phyloP scores from a whole-genome alignment of 2,797 vertebrate genomes.

The Ispidina picta region DNA sequence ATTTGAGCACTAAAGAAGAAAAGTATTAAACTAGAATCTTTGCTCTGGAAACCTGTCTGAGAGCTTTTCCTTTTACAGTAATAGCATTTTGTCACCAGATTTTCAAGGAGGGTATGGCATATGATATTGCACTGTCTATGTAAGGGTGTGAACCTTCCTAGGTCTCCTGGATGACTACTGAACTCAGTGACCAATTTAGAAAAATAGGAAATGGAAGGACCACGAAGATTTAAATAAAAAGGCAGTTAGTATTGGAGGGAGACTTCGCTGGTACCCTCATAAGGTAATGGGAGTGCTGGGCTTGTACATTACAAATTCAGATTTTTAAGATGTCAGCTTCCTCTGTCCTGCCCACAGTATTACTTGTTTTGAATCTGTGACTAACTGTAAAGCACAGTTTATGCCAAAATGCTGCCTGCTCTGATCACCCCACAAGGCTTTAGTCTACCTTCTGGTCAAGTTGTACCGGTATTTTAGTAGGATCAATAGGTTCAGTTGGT shows the following conservation, averaged over 20 bases:
- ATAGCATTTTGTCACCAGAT: not conserved
- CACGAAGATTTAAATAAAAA: not conserved
- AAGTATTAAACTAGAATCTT: not conserved
- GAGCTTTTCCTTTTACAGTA: not conserved
- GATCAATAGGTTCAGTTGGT: not conserved
- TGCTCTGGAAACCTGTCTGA: not conserved
- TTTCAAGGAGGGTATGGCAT: not conserved
- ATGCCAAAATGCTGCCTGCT: not conserved
- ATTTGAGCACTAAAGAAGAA: not conserved
- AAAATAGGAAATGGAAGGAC: not conserved
- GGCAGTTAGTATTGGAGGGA: not conserved
- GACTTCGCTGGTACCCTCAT: not conserved
- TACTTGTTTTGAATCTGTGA: not conserved
- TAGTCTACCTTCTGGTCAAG: not conserved
- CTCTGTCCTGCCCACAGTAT: not conserved
- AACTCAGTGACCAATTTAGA: not conserved
- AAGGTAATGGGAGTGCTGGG: accelerated
- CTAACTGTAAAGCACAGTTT: not conserved
- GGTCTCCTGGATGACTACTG: not conserved
- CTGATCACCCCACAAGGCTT: not conserved
- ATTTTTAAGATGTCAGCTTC: not conserved
- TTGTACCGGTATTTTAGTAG: not conserved
- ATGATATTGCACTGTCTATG: not conserved
- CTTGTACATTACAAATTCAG: not conserved
- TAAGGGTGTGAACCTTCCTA: not conserved